Percentiles rank a stretch among this genome's conserved stretches.
Conservation (phyloP, 2,888 invertebrate genomes). For the Zygothrica quintamaculata region DNA sequence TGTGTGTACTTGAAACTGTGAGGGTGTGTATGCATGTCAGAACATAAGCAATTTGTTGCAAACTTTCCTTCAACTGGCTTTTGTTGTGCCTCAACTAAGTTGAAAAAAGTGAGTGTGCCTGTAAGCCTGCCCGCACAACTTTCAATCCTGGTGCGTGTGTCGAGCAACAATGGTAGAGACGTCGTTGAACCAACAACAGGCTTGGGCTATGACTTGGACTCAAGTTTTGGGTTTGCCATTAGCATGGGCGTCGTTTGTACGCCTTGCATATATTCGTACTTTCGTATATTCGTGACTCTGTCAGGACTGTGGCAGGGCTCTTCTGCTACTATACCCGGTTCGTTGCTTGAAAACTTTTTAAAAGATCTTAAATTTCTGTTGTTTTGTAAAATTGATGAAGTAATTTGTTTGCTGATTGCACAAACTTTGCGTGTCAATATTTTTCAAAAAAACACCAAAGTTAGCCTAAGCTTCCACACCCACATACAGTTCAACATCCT, state of each 20-base stretch:
- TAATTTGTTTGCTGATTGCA: conserved; percentile 80
- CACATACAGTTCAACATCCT: not conserved
- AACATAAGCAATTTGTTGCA: conserved; percentile 79
- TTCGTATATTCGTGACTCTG: conserved; percentile 39
- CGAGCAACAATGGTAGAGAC: conserved; percentile 45
- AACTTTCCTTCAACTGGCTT: conserved; percentile 69
- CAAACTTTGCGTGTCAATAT: conserved; percentile 79
- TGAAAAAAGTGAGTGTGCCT: conserved; percentile 11
- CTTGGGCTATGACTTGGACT: conserved; percentile 23
- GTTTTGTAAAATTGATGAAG: conserved; percentile 79
- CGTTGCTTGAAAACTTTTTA: conserved; percentile 63
- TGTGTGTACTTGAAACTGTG: not conserved
- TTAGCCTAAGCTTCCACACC: conserved; percentile 38
- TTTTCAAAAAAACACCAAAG: conserved; percentile 58
- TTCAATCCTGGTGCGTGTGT: conserved; percentile 50
- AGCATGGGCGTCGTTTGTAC: conserved; percentile 19
- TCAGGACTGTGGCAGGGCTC: no score
- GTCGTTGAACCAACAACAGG: conserved; percentile 38
- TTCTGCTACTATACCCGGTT: conserved; percentile 22
- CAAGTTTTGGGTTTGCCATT: not conserved
- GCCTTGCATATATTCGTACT: conserved; percentile 43
- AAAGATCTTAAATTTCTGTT: conserved; percentile 77
- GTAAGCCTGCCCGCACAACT: conserved; percentile 46
- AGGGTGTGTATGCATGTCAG: conserved; percentile 42
- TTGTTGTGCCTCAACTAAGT: conserved; percentile 54